Evolutionary conservation across 23 tunicate species (phyloP).

Genomic region (Corella eumyota): DNA sequence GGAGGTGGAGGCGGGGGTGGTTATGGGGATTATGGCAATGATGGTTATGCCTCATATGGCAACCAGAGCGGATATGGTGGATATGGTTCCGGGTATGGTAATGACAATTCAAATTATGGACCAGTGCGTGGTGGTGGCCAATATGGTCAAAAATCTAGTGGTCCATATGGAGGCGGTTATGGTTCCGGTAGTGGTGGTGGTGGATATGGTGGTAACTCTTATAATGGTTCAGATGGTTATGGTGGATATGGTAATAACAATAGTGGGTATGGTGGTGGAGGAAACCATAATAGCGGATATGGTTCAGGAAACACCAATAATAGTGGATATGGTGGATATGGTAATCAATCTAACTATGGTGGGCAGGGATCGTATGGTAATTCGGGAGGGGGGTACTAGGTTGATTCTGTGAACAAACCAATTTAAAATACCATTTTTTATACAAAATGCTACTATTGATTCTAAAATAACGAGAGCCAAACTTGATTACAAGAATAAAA

Average conservation of each 20-base stretch:
- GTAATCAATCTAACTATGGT: not conserved
- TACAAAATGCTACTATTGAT: too few species aligned
- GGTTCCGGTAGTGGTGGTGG: slow-evolving; percentile 27
- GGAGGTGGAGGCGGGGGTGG: slow-evolving; percentile 15
- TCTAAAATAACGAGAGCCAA: too few species aligned
- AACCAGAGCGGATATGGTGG: slow-evolving; percentile 3
- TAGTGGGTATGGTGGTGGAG: slow-evolving; percentile 11
- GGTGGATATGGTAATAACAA: slow-evolving; percentile 9
- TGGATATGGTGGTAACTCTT: slow-evolving; percentile 2
- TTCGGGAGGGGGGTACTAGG: too few species aligned
- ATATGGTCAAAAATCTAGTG: slow-evolving; percentile 6
- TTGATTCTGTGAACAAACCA: too few species aligned
- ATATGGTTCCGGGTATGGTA: slow-evolving; percentile 15
- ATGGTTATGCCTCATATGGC: slow-evolving; percentile 1
- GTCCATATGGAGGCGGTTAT: slow-evolving; percentile 31
- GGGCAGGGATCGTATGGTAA: too few species aligned
- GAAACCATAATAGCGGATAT: not conserved
- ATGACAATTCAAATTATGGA: not conserved
- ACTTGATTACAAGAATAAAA: too few species aligned
- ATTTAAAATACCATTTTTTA: too few species aligned
- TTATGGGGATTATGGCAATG: slow-evolving; percentile 3
- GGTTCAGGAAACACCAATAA: not conserved
- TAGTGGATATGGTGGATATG: slow-evolving; percentile 28
- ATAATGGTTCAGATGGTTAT: slow-evolving; percentile 15
- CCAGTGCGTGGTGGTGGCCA: slow-evolving; percentile 12